Conservation (phyloP, 23 tunicate species). For the Aplidium turbinatum region DNA sequence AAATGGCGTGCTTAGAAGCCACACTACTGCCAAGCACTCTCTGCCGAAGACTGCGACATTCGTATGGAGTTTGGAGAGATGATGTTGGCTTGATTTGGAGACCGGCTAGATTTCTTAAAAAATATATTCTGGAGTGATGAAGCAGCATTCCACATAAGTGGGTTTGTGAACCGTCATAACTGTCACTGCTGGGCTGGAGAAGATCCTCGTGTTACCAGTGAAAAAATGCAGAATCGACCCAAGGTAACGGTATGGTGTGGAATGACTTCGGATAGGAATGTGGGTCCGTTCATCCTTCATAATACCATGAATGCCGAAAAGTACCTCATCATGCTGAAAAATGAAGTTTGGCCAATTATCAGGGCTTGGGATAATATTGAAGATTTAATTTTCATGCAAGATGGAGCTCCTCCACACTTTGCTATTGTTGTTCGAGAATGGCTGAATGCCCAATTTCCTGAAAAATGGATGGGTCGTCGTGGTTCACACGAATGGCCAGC, state of each 20-base stretch:
- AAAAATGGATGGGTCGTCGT: no score
- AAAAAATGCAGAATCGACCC: conserved; percentile 14
- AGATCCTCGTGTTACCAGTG: conserved; percentile 23
- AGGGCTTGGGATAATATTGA: conserved; percentile 32
- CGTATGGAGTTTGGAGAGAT: conserved; percentile 16
- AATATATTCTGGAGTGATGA: conserved; percentile 28
- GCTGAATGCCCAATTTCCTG: no score
- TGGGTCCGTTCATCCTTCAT: conserved; percentile 25
- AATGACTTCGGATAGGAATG: conserved; percentile 29
- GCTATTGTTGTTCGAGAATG: no score
- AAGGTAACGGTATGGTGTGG: conserved; percentile 30
- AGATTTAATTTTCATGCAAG: no score
- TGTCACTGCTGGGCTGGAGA: conserved; percentile 28
- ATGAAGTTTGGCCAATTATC: conserved; percentile 32
- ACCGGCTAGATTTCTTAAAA: conserved; percentile 30
- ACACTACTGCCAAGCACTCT: conserved; percentile 25
- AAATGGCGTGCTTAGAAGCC: conserved; percentile 17
- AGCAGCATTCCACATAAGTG: conserved; percentile 28
- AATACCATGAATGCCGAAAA: background rate
- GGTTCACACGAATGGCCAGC: no score
- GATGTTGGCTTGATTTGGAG: no score
- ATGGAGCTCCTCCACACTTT: no score
- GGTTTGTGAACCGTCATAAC: conserved; percentile 30
- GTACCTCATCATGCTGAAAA: conserved; percentile 17
- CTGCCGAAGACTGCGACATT: conserved; percentile 23